Base-by-base conservation (phyloP, 2,888 invertebrate genomes). In the Cerastis leucographa region DNA sequence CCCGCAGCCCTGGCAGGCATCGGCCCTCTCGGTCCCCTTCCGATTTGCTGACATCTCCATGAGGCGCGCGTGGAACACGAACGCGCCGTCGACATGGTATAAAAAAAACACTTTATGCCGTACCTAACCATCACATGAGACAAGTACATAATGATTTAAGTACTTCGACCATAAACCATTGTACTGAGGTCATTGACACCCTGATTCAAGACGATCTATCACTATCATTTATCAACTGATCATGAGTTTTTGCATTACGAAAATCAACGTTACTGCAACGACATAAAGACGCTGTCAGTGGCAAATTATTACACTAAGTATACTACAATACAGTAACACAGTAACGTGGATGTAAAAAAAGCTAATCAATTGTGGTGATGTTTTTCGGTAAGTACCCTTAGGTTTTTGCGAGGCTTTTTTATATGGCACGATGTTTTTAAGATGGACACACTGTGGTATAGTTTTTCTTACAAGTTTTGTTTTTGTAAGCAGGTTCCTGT, bases 361-460 rank as follows among this genome's bases (percentile, higher is more conserved):
- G 82, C 88, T 93, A 93, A 93, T 94, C 92, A 93, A 93, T 93
- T 90, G 90, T 89, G 90, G 92, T 92, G 90, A 92, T 90, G 92
- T 91, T 92, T 91, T 92, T 91, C 90, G 92, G 88, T 89, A 89
- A 91, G 87, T 91, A 91, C 93, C 92, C 92, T 92, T 91, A 91
- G 82, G 80, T 94, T 94, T 94, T 93, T 94, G 92, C 91, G 79
- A 83, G 62, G 76, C 78, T 89, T 92, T 94, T 94, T 91, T 91
- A 59, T 71, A 71, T 90, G 75, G 83, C 86, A 84, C 74, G 85
- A 81, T 80, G 80, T 82, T 90, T 87, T 91, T 79, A 62, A 51
- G 35, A 0, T 22, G 67, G 81, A 78, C 82, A 87, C 74, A 87
- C 71, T 64, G 85, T 46, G 67, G 59, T 62, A 1, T 46, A 29